phyloP scores from a whole-genome alignment of 2,888 invertebrate genomes.

The Synergus gifuensis region DNA sequence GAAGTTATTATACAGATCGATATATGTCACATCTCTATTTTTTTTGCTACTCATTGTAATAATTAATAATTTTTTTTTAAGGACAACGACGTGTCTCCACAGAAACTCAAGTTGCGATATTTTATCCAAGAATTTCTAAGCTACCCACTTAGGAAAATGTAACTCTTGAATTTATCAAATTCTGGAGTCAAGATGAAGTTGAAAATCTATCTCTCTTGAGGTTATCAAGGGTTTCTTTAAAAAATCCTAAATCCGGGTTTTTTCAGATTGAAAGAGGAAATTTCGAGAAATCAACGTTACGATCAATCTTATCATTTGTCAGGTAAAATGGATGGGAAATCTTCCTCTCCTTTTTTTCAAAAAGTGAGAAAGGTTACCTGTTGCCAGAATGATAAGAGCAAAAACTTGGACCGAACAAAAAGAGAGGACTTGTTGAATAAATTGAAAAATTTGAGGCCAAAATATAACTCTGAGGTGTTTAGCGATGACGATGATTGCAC shows the following conservation, averaged over 20 bases:
- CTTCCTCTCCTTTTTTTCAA: not conserved
- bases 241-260: not conserved
- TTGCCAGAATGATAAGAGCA: not conserved
- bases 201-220: not conserved
- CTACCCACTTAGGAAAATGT: not conserved
- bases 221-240: not conserved
- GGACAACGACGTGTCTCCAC: not conserved
- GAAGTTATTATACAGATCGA: not conserved
- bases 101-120: not conserved
- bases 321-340: not conserved
- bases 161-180: not conserved
- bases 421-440: slow-evolving; percentile 52
- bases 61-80: not conserved
- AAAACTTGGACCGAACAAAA: slow-evolving; percentile 1
- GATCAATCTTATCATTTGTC: not conserved
- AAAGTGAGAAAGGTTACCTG: slow-evolving; percentile 4
- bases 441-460: slow-evolving; percentile 42
- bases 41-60: not conserved
- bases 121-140: not conserved
- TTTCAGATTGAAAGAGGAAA: not conserved
- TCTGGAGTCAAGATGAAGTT: not conserved
- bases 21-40: not conserved
- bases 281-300: not conserved
- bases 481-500: slow-evolving; percentile 28
- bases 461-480: slow-evolving; percentile 45